Evolutionary conservation across 2,113 vertebrate species (phyloP).

Genomic region (Entomyzon cyanotis): DNA sequence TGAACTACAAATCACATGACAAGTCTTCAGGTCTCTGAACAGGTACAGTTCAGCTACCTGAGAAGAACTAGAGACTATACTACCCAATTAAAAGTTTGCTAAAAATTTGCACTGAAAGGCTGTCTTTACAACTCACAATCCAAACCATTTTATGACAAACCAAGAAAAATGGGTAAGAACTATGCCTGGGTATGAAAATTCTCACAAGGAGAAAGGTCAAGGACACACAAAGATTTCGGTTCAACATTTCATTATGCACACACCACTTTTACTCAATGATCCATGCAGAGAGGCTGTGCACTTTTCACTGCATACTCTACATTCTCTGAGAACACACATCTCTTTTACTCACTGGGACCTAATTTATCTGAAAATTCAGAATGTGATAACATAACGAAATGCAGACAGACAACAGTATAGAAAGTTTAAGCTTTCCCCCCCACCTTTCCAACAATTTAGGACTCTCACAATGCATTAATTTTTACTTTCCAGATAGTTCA

Average conservation of each 20-base stretch:
- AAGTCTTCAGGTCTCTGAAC: background rate
- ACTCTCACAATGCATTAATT: background rate
- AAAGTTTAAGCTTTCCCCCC: background rate
- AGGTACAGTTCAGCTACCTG: background rate
- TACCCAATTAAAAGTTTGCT: background rate
- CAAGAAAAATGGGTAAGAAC: background rate
- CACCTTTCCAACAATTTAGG: background rate
- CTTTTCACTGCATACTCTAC: background rate
- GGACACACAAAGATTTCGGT: background rate
- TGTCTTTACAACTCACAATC: background rate
- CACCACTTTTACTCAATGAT: background rate
- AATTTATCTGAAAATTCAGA: background rate
- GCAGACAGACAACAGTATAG: background rate
- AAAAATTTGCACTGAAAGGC: background rate
- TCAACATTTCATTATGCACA: background rate
- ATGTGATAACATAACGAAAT: background rate
- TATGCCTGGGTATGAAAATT: background rate
- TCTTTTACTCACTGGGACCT: background rate
- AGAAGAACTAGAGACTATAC: background rate
- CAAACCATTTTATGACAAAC: background rate
- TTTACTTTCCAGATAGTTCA: background rate
- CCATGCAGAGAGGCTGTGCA: accelerated
- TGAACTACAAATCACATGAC: background rate
- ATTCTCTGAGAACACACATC: background rate
- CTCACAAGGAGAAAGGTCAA: background rate